A percentile compares a stretch with the other conserved stretches of the same genome.
Conservation (phyloP, 2,888 invertebrate species). For the Apamea sordens region DNA sequence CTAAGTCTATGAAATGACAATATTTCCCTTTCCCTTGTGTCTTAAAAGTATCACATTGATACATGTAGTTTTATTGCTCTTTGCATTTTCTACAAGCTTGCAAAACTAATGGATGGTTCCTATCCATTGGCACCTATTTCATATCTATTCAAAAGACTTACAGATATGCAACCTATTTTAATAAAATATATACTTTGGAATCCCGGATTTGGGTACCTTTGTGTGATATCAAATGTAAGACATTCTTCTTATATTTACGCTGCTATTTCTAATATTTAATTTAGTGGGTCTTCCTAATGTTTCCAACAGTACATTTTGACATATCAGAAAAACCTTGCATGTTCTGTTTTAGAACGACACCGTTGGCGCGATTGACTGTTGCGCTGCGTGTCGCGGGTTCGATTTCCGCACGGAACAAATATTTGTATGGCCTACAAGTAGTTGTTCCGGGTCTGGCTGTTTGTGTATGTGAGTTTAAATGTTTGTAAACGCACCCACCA, state of each 20-base stretch:
- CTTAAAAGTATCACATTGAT: slow-evolving; percentile 49
- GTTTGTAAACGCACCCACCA: too few species aligned
- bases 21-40: slow-evolving; percentile 15
- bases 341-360: slow-evolving; percentile 2
- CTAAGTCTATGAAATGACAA: slow-evolving; percentile 1
- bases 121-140: slow-evolving; percentile 2
- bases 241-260: slow-evolving; percentile 20
- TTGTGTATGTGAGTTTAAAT: too few species aligned
- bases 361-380: too few species aligned
- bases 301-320: neutral
- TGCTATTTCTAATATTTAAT: slow-evolving; percentile 25
- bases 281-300: neutral
- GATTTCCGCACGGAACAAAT: too few species aligned
- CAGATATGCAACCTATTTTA: slow-evolving; percentile 18
- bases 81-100: slow-evolving; percentile 13
- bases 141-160: slow-evolving; percentile 27
- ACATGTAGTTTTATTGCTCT: slow-evolving; percentile 15
- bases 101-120: slow-evolving; percentile 9
- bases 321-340: neutral
- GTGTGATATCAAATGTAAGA: slow-evolving; percentile 26
- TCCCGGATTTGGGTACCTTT: slow-evolving; percentile 35
- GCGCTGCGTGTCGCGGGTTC: too few species aligned
- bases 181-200: slow-evolving; percentile 11
- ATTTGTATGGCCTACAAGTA: too few species aligned
- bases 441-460: too few species aligned